Evolutionary conservation across 1,140 invertebrate species (phyloP).

Genomic region (Leptoteleia sp.): DNA sequence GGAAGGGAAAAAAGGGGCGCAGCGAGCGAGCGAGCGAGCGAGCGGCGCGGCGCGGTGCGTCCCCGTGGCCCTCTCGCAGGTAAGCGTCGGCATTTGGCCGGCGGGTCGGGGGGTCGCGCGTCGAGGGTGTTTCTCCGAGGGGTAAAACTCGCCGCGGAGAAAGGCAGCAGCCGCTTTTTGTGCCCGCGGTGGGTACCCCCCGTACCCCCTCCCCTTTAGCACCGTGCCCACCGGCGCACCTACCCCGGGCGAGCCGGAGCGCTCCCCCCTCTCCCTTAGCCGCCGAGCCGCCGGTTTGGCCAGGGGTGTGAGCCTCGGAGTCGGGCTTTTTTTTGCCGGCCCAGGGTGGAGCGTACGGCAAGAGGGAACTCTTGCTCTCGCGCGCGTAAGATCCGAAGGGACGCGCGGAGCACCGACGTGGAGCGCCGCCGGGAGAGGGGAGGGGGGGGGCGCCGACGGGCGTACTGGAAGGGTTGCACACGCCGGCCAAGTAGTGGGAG

Average conservation of each 20-base stretch:
- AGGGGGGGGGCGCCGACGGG: neutral
- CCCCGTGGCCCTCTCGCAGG: slow-evolving; percentile 1
- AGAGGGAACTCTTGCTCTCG: slow-evolving; percentile 16
- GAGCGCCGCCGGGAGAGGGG: neutral
- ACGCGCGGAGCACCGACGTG: no score
- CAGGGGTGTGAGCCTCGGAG: slow-evolving; percentile 34
- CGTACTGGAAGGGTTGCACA: slow-evolving; percentile 45
- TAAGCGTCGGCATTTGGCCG: slow-evolving; percentile 1
- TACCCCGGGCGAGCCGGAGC: neutral
- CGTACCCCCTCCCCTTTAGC: no score
- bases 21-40: no score
- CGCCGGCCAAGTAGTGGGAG: slow-evolving; percentile 54
- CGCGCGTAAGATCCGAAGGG: slow-evolving; percentile 19
- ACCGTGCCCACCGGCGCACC: no score
- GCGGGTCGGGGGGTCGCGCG: slow-evolving; percentile 2
- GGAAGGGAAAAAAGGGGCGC: neutral
- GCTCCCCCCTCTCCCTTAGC: neutral
- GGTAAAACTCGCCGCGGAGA: neutral
- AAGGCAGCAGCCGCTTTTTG: slow-evolving; percentile 17
- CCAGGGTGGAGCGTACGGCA: slow-evolving; percentile 47
- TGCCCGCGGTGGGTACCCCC: no score
- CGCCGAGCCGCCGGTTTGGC: slow-evolving; percentile 27
- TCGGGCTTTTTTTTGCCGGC: slow-evolving; percentile 4
- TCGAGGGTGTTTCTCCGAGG: slow-evolving; percentile 18
- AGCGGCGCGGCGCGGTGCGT: no score